These are phyloP conservation scores for Scaptomyza caliginosa DNA, from an alignment of 2,888 invertebrate genomes.

Conservation along the genomic window DNA sequence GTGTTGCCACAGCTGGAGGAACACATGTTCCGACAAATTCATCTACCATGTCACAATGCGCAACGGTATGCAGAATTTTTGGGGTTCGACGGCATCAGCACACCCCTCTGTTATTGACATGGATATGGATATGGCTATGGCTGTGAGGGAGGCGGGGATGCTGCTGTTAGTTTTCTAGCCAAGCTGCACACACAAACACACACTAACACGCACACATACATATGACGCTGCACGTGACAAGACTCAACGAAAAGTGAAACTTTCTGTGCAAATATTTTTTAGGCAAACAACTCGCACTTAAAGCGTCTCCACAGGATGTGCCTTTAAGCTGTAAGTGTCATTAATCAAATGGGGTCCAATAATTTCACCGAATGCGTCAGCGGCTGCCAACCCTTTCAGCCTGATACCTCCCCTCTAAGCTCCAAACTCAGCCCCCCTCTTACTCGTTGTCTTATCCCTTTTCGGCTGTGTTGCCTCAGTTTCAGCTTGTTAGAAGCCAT, in stretches of 20 bases:
- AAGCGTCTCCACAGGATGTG: conserved; percentile 23
- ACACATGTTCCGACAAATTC: conserved; percentile 79
- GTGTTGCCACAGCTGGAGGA: conserved; percentile 61
- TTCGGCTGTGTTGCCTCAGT: conserved; percentile 21
- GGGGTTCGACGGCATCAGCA: conserved; percentile 3
- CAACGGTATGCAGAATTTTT: conserved; percentile 74
- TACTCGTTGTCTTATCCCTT: conserved; percentile 12
- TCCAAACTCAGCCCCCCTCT: not conserved
- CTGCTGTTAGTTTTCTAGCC: conserved; percentile 33
- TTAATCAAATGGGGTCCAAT: conserved; percentile 76
- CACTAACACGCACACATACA: not conserved
- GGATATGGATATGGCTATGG: conserved; percentile 20
- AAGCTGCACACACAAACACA: conserved; percentile 41
- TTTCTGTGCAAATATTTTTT: conserved; percentile 67
- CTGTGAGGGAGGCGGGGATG: not conserved
- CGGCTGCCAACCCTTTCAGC: conserved; percentile 66
- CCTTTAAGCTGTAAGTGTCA: conserved; percentile 57
- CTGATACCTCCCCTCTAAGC: conserved; percentile 6
- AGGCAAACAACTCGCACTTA: conserved; percentile 46
- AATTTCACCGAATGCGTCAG: conserved; percentile 54
- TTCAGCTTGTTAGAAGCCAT: conserved; percentile 53
- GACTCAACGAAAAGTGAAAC: conserved; percentile 76
- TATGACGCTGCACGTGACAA: conserved; percentile 66
- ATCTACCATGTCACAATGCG: conserved; percentile 79
- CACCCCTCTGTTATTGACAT: conserved; percentile 35